Evolutionary conservation across 2,888 invertebrate species (phyloP).

Genomic region (Eupeodes latifasciatus): DNA sequence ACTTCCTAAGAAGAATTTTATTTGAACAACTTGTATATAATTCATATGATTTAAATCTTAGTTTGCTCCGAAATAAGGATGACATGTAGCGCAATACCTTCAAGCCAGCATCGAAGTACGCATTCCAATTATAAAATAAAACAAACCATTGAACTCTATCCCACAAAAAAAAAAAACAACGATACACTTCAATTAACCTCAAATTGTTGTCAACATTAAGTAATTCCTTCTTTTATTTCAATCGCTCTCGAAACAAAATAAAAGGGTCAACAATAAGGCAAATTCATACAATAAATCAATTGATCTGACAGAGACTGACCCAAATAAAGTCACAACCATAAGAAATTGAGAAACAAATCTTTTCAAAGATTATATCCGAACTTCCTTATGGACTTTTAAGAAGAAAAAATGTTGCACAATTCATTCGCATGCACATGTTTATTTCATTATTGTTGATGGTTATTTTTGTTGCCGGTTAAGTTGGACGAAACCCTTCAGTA

Average conservation of each 20-base stretch:
- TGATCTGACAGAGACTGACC: slow-evolving; percentile 65
- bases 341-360: slow-evolving; percentile 56
- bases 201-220: slow-evolving; percentile 24
- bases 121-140: neutral
- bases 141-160: neutral
- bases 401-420: slow-evolving; percentile 22
- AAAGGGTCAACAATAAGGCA: slow-evolving; percentile 22
- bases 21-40: too few species aligned
- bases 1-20: too few species aligned
- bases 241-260: neutral
- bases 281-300: slow-evolving; percentile 57
- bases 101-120: too few species aligned
- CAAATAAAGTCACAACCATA: slow-evolving; percentile 58
- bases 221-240: neutral
- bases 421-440: slow-evolving; percentile 19
- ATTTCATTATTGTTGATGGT: slow-evolving; percentile 51
- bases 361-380: slow-evolving; percentile 55
- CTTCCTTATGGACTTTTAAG: slow-evolving; percentile 6
- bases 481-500: slow-evolving; percentile 39
- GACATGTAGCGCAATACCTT: too few species aligned
- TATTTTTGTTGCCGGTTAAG: slow-evolving; percentile 23
- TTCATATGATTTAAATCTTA: too few species aligned
- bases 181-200: slow-evolving; percentile 12
- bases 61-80: too few species aligned
- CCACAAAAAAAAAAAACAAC: neutral